Evolutionary conservation across 1,140 invertebrate species (phyloP).

Genomic region (Pachypsylla venusta): DNA sequence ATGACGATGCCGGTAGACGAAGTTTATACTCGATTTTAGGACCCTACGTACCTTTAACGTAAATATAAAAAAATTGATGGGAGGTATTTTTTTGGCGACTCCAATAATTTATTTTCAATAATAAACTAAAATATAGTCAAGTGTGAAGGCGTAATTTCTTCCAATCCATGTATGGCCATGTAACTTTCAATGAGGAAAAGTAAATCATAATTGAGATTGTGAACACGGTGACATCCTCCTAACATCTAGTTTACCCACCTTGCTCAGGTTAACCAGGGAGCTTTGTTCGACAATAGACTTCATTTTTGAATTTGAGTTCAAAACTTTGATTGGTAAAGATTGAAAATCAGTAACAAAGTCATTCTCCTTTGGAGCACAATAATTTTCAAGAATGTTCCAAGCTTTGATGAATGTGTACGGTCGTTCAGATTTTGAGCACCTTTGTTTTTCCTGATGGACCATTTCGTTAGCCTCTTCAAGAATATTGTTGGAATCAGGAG

Average conservation of each 20-base stretch:
- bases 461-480: not conserved
- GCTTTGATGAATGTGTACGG: too few relatives aligned
- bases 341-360: not conserved
- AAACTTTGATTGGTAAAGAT: too few relatives aligned
- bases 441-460: not conserved
- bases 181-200: not conserved
- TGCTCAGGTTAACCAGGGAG: not conserved
- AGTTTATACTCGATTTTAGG: too few relatives aligned
- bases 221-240: not conserved
- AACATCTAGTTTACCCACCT: not conserved
- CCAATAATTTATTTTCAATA: too few relatives aligned
- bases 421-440: not conserved
- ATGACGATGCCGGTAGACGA: too few relatives aligned
- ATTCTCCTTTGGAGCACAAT: not conserved
- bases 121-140: too few relatives aligned
- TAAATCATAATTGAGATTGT: not conserved
- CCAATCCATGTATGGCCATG: not conserved
- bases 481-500: not conserved
- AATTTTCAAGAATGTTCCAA: not conserved
- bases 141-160: not conserved
- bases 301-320: too few relatives aligned
- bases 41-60: too few relatives aligned
- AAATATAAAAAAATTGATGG: too few relatives aligned
- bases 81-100: too few relatives aligned
- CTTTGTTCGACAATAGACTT: not conserved